A percentile compares a stretch with the other conserved stretches of the same genome.
phyloP scores from a whole-genome alignment of 2,797 vertebrate species.

The Lacerta bilineata region DNA sequence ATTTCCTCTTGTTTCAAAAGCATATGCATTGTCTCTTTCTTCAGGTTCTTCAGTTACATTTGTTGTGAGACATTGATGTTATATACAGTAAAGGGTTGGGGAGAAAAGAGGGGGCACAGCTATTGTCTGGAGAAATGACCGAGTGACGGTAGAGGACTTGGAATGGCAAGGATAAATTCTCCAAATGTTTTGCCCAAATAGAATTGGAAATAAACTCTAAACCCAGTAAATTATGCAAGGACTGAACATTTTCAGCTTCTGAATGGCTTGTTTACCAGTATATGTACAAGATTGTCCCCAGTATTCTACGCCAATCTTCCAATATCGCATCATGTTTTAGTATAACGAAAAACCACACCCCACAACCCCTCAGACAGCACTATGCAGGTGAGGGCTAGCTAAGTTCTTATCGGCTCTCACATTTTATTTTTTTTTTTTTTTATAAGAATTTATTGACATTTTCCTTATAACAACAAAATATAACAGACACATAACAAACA shows the following conservation, averaged over 20 bases:
- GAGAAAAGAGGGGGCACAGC: no score
- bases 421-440: no score
- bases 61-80: no score
- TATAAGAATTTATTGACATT: no score
- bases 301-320: background rate
- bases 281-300: background rate
- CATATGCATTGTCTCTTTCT: no score
- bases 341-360: background rate
- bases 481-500: no score
- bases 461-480: no score
- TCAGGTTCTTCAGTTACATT: no score
- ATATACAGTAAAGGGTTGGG: no score
- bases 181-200: background rate
- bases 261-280: background rate
- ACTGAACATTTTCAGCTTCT: background rate
- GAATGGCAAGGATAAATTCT: background rate
- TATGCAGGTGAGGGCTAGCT: background rate
- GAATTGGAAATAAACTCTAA: background rate
- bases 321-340: background rate
- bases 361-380: background rate
- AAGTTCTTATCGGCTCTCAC: background rate
- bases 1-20: no score
- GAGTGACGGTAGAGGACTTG: background rate
- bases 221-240: background rate
- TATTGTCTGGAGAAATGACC: background rate